These are phyloP conservation scores for Eptesicus fuscus DNA, from an alignment of 2,113 vertebrate species.

Conservation along the genomic window DNA sequence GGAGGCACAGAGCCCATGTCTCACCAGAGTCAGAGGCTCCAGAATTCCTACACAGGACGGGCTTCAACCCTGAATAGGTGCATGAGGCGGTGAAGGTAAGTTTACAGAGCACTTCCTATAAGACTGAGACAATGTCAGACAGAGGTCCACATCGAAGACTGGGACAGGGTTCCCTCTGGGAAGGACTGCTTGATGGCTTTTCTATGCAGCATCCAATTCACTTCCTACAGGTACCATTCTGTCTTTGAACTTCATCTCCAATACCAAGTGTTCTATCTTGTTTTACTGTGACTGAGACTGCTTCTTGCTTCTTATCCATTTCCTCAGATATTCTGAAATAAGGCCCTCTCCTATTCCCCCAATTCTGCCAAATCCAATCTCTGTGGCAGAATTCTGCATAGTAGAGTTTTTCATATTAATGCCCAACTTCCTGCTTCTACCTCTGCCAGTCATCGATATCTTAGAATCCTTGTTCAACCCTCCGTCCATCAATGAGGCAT, in stretches of 20 bases:
- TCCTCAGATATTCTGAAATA: background rate
- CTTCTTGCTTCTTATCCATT: background rate
- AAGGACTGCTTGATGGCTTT: background rate
- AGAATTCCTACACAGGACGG: background rate
- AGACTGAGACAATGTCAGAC: background rate
- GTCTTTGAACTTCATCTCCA: background rate
- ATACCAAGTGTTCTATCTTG: background rate
- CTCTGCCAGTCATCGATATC: background rate
- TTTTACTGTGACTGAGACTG: background rate
- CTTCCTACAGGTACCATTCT: background rate
- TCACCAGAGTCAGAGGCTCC: background rate
- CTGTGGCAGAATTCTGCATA: background rate
- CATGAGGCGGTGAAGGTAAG: background rate
- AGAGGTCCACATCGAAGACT: background rate
- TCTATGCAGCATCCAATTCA: background rate
- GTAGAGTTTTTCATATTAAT: background rate
- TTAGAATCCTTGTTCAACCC: background rate
- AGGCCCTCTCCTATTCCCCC: background rate
- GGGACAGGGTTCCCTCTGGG: background rate
- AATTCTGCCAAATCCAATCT: background rate
- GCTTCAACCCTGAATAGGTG: background rate
- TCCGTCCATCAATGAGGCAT: background rate
- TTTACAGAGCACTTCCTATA: background rate
- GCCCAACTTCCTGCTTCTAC: background rate
- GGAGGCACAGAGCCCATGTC: background rate